These are phyloP conservation scores for Drosophila auraria DNA, from an alignment of 1,140 invertebrate species.

Conservation along the genomic window DNA sequence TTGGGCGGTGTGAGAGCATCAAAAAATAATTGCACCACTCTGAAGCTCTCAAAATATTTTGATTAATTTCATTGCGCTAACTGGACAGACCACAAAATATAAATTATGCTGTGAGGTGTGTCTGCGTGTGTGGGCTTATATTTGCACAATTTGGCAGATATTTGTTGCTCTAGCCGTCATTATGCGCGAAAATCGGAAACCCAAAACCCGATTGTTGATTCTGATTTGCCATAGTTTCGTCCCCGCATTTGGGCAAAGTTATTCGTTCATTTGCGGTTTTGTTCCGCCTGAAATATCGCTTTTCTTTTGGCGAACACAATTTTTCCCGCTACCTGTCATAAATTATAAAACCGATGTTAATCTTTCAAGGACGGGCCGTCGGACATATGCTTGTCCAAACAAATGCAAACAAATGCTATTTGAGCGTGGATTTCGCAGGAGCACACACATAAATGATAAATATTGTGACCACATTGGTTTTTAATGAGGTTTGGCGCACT, in stretches of 20 bases:
- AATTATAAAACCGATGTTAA: slow-evolving; percentile 72
- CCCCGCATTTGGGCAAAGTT: slow-evolving; percentile 40
- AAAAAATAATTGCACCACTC: slow-evolving; percentile 27
- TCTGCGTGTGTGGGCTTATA: slow-evolving; percentile 24
- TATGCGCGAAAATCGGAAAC: slow-evolving; percentile 18
- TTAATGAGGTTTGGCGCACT: slow-evolving; percentile 72
- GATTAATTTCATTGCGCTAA: slow-evolving; percentile 42
- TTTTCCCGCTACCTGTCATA: slow-evolving; percentile 51
- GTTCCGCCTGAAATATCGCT: slow-evolving; percentile 32
- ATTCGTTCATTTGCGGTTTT: slow-evolving; percentile 65
- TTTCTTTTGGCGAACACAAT: slow-evolving; percentile 51
- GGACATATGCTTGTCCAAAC: slow-evolving; percentile 50
- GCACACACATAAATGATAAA: slow-evolving; percentile 66
- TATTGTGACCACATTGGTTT: slow-evolving; percentile 80
- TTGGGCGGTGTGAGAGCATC: background rate
- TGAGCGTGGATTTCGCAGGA: slow-evolving; percentile 33
- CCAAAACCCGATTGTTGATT: slow-evolving; percentile 29
- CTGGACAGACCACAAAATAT: slow-evolving; percentile 55
- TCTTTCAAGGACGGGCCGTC: slow-evolving; percentile 63
- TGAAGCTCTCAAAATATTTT: slow-evolving; percentile 33
- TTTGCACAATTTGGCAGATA: slow-evolving; percentile 30
- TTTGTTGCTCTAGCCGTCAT: slow-evolving; percentile 31
- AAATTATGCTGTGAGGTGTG: slow-evolving; percentile 47
- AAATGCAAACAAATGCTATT: slow-evolving; percentile 33
- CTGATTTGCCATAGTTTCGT: slow-evolving; percentile 1